phyloP scores from a whole-genome alignment of 2,113 vertebrate genomes.

The Sterrhoptilus dennistouni region DNA sequence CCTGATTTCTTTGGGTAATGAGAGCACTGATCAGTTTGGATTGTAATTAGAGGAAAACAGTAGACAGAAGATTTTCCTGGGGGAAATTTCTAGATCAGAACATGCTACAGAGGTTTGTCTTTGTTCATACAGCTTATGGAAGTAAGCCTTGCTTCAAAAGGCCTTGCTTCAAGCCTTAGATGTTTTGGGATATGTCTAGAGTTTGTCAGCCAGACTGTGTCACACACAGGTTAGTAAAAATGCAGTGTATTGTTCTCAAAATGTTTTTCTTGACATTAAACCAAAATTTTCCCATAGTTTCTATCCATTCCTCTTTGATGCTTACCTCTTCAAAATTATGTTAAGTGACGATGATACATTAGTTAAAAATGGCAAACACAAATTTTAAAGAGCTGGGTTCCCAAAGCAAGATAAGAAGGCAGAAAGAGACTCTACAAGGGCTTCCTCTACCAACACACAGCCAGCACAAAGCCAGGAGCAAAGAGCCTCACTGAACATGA shows the following conservation, averaged over 20 bases:
- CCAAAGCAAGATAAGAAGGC: neutral
- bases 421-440: neutral
- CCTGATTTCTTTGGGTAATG: fast-evolving
- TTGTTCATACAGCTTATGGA: neutral
- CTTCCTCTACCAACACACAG: neutral
- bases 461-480: neutral
- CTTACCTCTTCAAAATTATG: neutral
- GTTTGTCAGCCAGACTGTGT: neutral
- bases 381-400: neutral
- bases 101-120: neutral
- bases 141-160: neutral
- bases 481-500: neutral
- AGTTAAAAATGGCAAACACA: neutral
- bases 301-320: neutral
- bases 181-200: neutral
- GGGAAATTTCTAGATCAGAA: neutral
- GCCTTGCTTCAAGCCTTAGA: neutral
- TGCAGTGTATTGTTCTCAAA: neutral
- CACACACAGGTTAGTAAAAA: neutral
- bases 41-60: neutral
- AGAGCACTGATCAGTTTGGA: neutral
- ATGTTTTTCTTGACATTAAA: neutral
- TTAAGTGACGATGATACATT: neutral
- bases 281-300: neutral
- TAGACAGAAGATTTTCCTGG: neutral